Conservation (phyloP, 1,140 invertebrate species). For the Plectus sambesii region DNA sequence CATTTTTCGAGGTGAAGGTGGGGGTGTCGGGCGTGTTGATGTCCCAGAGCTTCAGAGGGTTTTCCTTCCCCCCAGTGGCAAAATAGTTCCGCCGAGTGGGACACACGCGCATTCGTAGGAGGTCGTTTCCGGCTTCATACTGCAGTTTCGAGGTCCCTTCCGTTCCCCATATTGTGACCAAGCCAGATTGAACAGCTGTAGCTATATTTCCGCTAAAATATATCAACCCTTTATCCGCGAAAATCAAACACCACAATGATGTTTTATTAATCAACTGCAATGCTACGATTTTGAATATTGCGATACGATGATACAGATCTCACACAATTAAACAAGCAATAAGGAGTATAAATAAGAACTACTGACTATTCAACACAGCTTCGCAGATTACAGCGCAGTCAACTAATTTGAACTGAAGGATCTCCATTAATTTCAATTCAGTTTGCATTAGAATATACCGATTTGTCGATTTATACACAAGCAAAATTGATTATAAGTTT, state of each 20-base stretch:
- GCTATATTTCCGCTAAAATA: constrained; percentile 48
- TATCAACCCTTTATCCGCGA: constrained; percentile 31
- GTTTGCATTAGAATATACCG: too few species aligned
- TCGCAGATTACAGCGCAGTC: too few species aligned
- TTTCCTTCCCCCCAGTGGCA: constrained; percentile 62
- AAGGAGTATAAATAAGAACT: too few species aligned
- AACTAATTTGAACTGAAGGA: too few species aligned
- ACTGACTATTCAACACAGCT: too few species aligned
- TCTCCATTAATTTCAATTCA: too few species aligned
- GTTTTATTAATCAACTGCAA: too few species aligned
- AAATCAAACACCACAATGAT: constrained; percentile 24
- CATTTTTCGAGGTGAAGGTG: constrained; percentile 3
- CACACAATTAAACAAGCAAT: too few species aligned
- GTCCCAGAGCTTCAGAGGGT: constrained; percentile 64
- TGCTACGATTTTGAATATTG: too few species aligned
- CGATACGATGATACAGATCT: too few species aligned
- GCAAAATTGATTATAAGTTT: too few species aligned
- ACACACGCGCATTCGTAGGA: constrained; percentile 53
- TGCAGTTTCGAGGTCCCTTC: constrained; percentile 33
- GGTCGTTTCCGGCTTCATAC: constrained; percentile 44
- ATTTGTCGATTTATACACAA: too few species aligned
- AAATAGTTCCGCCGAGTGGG: constrained; percentile 48
- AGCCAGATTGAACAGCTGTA: constrained; percentile 53
- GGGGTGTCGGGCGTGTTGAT: constrained; percentile 47
- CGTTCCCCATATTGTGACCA: constrained; percentile 52